Conservation (phyloP, 2,797 vertebrate species). For the Cossypha polioptera region DNA sequence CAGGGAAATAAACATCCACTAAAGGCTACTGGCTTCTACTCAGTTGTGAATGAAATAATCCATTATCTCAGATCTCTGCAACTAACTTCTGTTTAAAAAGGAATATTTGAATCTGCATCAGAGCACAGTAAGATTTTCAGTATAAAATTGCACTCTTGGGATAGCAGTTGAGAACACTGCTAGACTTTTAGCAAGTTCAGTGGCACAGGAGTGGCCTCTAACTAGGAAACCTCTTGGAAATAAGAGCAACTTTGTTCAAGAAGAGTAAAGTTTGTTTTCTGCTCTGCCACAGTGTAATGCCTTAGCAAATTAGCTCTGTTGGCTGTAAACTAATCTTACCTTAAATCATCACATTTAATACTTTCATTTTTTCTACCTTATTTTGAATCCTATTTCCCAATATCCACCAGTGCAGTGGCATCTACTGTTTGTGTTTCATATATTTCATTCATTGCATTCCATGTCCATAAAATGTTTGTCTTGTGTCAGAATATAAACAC, state of each 20-base stretch:
- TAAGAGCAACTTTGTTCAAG: background rate
- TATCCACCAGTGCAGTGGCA: background rate
- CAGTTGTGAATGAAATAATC: background rate
- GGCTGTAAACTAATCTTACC: background rate
- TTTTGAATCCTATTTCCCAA: background rate
- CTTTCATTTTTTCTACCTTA: background rate
- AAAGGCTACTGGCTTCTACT: background rate
- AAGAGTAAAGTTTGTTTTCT: background rate
- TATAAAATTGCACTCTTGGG: background rate
- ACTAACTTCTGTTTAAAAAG: background rate
- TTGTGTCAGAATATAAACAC: background rate
- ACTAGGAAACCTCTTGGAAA: background rate
- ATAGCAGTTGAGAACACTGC: background rate
- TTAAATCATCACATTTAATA: background rate
- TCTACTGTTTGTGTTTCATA: fast-evolving
- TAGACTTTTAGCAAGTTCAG: background rate
- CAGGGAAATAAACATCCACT: background rate
- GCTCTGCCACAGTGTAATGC: background rate
- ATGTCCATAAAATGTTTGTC: background rate
- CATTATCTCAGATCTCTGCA: background rate
- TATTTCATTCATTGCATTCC: background rate
- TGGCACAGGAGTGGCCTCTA: background rate
- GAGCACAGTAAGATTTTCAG: background rate
- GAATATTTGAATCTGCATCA: background rate
- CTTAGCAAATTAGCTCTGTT: background rate